Evolutionary conservation across 2,797 vertebrate species (phyloP).

Genomic region (Erithacus rubecula): DNA sequence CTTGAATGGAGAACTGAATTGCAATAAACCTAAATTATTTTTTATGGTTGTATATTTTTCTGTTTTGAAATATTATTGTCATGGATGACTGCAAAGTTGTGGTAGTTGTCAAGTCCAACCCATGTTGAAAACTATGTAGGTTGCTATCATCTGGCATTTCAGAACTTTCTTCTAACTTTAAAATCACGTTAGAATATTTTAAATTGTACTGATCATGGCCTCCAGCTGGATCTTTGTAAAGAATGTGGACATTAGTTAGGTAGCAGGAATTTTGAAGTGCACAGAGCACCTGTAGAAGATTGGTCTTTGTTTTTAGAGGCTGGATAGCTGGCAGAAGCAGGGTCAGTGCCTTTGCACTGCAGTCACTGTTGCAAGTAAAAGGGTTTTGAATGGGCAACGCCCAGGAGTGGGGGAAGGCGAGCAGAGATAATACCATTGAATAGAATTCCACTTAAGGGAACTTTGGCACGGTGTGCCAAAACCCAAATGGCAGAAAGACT

Average conservation of each 20-base stretch:
- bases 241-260: neutral
- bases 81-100: neutral
- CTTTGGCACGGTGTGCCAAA: too few relatives aligned
- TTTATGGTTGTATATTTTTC: neutral
- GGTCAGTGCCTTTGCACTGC: neutral
- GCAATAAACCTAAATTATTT: neutral
- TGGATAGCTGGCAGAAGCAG: neutral
- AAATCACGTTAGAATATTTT: neutral
- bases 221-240: neutral
- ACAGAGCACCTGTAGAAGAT: neutral
- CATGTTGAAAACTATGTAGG: neutral
- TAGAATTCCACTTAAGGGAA: neutral
- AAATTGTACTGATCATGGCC: neutral
- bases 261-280: neutral
- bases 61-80: neutral
- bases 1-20: neutral
- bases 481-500: neutral
- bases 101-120: neutral
- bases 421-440: neutral
- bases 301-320: neutral
- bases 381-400: neutral
- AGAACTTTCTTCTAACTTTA: neutral
- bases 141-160: neutral
- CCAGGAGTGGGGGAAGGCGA: neutral
- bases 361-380: neutral